These are phyloP conservation scores for Pollenia labialis DNA, from an alignment of 2,888 invertebrate genomes.

Conservation along the genomic window DNA sequence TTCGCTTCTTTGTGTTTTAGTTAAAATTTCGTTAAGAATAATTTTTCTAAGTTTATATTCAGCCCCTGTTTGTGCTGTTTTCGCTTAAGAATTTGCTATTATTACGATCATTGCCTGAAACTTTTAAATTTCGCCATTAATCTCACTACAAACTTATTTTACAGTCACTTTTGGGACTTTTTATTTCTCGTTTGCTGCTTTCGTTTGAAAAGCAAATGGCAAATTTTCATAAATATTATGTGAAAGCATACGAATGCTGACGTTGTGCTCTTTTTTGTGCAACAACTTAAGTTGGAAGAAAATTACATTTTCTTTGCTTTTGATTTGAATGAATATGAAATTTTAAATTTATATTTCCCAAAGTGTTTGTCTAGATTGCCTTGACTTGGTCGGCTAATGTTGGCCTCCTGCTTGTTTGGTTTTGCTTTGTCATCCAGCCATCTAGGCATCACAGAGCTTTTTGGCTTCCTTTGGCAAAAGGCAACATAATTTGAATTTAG, in stretches of 20 bases:
- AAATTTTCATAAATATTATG: constrained; percentile 21
- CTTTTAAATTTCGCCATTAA: constrained; percentile 55
- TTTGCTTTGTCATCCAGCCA: constrained; percentile 38
- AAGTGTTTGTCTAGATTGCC: constrained; percentile 64
- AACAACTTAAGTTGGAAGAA: background rate
- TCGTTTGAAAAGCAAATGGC: background rate
- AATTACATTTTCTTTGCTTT: constrained; percentile 32
- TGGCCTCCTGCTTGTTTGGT: constrained; percentile 48
- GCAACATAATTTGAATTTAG: constrained; percentile 57
- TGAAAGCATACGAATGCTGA: background rate
- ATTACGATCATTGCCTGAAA: background rate
- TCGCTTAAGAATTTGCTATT: background rate
- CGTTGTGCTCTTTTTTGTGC: background rate
- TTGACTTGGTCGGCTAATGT: constrained; percentile 45
- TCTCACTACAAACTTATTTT: constrained; percentile 68
- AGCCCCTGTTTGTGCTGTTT: background rate
- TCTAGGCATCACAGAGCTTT: constrained; percentile 7
- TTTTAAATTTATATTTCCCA: constrained; percentile 71
- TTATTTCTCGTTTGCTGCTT: constrained; percentile 8
- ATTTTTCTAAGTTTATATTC: too few species aligned
- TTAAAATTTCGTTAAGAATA: too few species aligned
- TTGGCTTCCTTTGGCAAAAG: constrained; percentile 37
- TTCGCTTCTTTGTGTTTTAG: too few species aligned
- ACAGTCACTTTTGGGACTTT: constrained; percentile 59
- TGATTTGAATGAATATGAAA: constrained; percentile 45